These are phyloP conservation scores for Hecatera dysodea DNA, from an alignment of 2,888 invertebrate genomes.

Conservation along the genomic window DNA sequence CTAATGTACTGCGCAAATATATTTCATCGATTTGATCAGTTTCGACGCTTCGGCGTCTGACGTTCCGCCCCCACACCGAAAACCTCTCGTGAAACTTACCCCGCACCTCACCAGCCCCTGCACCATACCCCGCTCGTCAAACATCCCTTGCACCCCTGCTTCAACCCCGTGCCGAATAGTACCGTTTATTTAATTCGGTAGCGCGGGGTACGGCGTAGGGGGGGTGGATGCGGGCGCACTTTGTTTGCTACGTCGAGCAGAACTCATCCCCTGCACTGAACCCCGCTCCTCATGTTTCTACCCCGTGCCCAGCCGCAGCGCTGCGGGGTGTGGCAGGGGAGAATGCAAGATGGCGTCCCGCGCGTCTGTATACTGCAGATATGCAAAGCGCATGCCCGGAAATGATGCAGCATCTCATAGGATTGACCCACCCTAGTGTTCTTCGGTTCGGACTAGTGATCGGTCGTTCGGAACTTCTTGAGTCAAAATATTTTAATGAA, in stretches of 20 bases:
- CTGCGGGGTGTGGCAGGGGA: not conserved
- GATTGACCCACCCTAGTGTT: not conserved
- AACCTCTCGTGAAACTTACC: no score
- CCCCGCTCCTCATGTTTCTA: constrained; percentile 1
- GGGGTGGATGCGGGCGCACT: not conserved
- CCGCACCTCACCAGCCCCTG: not conserved
- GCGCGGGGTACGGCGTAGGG: not conserved
- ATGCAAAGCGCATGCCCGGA: constrained; percentile 2
- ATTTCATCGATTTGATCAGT: not conserved
- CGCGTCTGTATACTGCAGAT: constrained; percentile 10
- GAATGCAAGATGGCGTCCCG: constrained; percentile 7
- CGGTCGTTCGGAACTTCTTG: not conserved
- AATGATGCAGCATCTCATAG: not conserved
- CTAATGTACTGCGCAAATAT: not conserved
- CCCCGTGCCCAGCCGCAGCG: not conserved
- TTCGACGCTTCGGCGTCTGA: not conserved
- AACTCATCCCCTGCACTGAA: not conserved
- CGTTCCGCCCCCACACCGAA: not conserved
- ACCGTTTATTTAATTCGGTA: not conserved
- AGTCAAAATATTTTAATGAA: not conserved
- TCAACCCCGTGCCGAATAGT: not conserved
- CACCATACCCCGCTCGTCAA: not conserved
- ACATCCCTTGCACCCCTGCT: not conserved
- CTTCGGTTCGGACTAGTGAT: not conserved
- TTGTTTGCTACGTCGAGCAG: not conserved